These are phyloP conservation scores for Leucoma salicis DNA, from an alignment of 2,888 invertebrate genomes.

Conservation along the genomic window DNA sequence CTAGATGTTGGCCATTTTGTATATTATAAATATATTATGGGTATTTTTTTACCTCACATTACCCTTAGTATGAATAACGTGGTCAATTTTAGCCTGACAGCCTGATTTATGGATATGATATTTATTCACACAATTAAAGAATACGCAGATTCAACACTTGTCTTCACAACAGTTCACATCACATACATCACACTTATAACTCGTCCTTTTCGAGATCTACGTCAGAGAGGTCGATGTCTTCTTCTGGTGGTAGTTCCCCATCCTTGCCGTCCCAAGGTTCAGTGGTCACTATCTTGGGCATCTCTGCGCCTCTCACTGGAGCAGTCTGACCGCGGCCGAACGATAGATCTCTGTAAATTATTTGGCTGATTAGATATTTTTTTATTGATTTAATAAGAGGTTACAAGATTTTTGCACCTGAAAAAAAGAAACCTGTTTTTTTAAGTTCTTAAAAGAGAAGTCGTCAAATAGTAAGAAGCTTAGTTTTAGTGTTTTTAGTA, in stretches of 20 bases:
- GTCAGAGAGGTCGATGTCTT: conserved; percentile 96
- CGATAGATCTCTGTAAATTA: conserved; percentile 87
- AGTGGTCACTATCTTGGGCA: conserved; percentile 86
- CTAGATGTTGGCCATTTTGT: too few species aligned
- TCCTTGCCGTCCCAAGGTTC: conserved; percentile 98
- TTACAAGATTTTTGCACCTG: too few species aligned
- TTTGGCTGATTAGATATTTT: not conserved
- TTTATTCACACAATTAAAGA: not conserved
- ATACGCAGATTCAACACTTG: not conserved
- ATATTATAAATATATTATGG: too few species aligned
- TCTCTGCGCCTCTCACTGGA: conserved; percentile 90
- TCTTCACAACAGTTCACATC: conserved; percentile 6
- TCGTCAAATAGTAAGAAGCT: too few species aligned
- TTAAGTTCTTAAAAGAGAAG: too few species aligned
- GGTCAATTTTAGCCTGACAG: too few species aligned
- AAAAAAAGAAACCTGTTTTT: too few species aligned
- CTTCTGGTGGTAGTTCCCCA: conserved; percentile 91
- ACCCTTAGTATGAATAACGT: too few species aligned
- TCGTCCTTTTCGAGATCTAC: conserved; percentile 91
- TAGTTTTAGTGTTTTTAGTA: too few species aligned
- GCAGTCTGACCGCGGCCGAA: conserved; percentile 96
- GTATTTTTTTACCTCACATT: too few species aligned
- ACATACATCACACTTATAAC: conserved; percentile 72
- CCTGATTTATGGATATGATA: conserved; percentile 20
- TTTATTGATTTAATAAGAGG: not conserved